Conservation (phyloP, 2,113 vertebrate species). For the Pterophyllum scalare region DNA sequence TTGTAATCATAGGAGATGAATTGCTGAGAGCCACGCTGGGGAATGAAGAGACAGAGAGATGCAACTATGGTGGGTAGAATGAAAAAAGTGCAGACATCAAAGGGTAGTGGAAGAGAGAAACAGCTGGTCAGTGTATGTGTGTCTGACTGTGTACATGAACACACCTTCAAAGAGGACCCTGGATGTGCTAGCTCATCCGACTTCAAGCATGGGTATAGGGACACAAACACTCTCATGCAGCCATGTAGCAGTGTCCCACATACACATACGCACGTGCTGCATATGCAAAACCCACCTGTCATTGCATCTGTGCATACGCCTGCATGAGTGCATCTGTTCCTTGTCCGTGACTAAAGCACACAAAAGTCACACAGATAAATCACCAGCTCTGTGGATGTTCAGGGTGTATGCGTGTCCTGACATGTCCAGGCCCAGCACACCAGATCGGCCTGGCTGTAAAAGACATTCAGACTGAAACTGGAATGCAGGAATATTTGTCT, state of each 20-base stretch:
- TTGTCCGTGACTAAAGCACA: slow-evolving; percentile 58
- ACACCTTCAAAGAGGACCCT: slow-evolving; percentile 73
- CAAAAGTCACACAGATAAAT: slow-evolving; percentile 62
- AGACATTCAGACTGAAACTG: slow-evolving; percentile 20
- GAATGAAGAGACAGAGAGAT: slow-evolving; percentile 13
- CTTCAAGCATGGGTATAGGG: slow-evolving; percentile 47
- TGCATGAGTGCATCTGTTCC: slow-evolving; percentile 27
- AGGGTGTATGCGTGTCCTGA: slow-evolving; percentile 35
- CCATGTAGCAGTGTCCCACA: slow-evolving; percentile 14
- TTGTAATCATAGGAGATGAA: not conserved
- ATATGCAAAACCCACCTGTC: slow-evolving; percentile 58
- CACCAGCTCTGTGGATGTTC: slow-evolving; percentile 45
- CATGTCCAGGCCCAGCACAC: slow-evolving; percentile 47
- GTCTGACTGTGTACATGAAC: slow-evolving; percentile 50
- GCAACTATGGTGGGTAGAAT: slow-evolving; percentile 28
- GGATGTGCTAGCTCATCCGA: slow-evolving; percentile 65
- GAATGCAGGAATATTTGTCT: not conserved
- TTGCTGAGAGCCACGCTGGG: not conserved
- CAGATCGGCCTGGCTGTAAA: slow-evolving; percentile 26
- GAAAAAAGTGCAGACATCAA: slow-evolving; percentile 69
- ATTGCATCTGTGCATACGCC: slow-evolving; percentile 38
- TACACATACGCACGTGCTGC: not conserved
- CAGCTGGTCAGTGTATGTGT: slow-evolving; percentile 71
- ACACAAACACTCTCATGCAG: slow-evolving; percentile 24
- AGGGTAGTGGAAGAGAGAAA: slow-evolving; percentile 62